These are phyloP conservation scores for Drosophila nebulosa DNA, from an alignment of 1,140 invertebrate species.

Conservation along the genomic window DNA sequence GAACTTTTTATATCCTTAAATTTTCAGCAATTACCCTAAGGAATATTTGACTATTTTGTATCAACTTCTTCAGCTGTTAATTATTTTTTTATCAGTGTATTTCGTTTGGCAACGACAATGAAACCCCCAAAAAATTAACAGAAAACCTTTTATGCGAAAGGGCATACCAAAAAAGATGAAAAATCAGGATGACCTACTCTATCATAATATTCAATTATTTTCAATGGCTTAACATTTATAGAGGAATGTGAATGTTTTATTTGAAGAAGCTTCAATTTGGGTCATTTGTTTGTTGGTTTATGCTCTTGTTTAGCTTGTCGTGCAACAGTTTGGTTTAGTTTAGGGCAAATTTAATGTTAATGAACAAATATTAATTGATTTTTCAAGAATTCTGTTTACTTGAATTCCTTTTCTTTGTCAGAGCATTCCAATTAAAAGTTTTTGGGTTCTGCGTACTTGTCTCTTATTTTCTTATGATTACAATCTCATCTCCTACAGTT, in stretches of 20 bases:
- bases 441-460: slow-evolving; percentile 6
- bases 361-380: slow-evolving; percentile 15
- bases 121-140: too few species aligned
- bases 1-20: not conserved
- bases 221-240: slow-evolving; percentile 9
- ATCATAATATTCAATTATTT: slow-evolving; percentile 9
- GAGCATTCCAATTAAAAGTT: slow-evolving; percentile 30
- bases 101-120: too few species aligned
- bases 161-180: slow-evolving; percentile 46
- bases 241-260: not conserved
- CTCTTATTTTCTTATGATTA: slow-evolving; percentile 57
- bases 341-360: not conserved
- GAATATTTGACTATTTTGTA: too few species aligned
- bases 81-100: too few species aligned
- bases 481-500: slow-evolving; percentile 16
- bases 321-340: slow-evolving; percentile 18
- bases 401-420: not conserved
- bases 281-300: slow-evolving; percentile 20
- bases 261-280: slow-evolving; percentile 25
- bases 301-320: not conserved
- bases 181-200: slow-evolving; percentile 41
- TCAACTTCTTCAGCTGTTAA: too few species aligned
- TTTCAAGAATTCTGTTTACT: not conserved
- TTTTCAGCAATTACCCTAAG: not conserved
- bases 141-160: not conserved